Conservation (phyloP, 2,797 vertebrate genomes). For the Smutsia gigantea region DNA sequence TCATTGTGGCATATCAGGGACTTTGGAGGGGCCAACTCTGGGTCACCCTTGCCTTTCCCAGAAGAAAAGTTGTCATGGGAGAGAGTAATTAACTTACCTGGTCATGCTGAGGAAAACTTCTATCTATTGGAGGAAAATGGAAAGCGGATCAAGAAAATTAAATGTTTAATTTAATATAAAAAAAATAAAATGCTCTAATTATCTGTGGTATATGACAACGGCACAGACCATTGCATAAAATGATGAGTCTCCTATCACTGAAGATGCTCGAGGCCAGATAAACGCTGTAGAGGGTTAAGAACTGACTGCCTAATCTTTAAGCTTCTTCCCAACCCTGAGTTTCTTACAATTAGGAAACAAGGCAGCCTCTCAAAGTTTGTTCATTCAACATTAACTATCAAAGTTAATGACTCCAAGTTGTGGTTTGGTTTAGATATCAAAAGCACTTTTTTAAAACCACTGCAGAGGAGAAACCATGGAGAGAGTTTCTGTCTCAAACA, state of each 20-base stretch:
- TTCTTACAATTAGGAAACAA: neutral
- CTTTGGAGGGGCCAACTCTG: neutral
- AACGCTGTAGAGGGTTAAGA: neutral
- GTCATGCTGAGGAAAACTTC: neutral
- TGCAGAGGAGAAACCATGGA: neutral
- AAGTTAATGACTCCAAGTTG: neutral
- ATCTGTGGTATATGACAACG: neutral
- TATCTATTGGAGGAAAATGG: neutral
- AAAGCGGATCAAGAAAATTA: neutral
- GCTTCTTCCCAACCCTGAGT: neutral
- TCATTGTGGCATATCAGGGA: neutral
- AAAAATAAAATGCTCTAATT: neutral
- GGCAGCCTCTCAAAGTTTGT: neutral
- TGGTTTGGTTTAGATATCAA: neutral
- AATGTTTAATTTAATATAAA: neutral
- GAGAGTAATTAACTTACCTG: neutral
- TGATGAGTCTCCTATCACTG: neutral
- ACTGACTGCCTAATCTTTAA: neutral
- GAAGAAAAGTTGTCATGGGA: neutral
- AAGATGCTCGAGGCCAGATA: neutral
- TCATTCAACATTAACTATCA: conserved; percentile 14
- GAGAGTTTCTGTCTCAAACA: neutral
- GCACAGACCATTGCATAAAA: neutral
- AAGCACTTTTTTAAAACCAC: conserved; percentile 9
- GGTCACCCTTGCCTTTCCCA: neutral